Evolutionary conservation across 2,113 vertebrate genomes (phyloP).

Genomic region (Cichladusa arquata): DNA sequence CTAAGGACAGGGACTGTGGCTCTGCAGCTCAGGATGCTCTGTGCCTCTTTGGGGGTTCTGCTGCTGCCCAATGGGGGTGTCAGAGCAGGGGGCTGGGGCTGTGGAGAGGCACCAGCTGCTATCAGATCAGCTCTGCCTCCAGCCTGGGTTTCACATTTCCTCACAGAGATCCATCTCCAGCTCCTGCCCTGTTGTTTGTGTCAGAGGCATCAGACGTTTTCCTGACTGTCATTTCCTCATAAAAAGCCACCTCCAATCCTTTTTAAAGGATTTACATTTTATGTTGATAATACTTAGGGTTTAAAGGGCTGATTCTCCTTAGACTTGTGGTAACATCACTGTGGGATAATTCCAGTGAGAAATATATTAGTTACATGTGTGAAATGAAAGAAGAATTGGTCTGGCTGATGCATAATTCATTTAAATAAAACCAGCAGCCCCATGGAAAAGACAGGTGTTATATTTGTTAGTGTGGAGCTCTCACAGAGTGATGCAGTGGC

Average conservation of each 20-base stretch:
- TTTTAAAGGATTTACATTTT: conserved; percentile 33
- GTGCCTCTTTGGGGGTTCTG: too few species aligned
- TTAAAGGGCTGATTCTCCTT: conserved; percentile 2
- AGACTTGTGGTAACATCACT: not conserved
- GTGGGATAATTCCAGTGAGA: not conserved
- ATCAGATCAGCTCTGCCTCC: not conserved
- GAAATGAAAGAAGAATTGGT: not conserved
- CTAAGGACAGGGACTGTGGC: not conserved
- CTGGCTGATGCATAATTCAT: not conserved
- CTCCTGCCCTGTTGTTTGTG: not conserved
- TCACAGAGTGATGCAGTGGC: not conserved
- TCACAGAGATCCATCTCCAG: not conserved
- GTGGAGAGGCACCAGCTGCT: not conserved
- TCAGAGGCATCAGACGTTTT: not conserved
- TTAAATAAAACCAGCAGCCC: not conserved
- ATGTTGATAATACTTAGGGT: not conserved
- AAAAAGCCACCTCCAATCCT: conserved; percentile 19
- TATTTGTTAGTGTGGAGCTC: not conserved
- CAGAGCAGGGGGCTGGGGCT: not conserved
- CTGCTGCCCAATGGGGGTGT: not conserved
- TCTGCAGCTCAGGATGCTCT: not conserved
- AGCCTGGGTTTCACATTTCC: not conserved
- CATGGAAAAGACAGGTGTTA: not conserved
- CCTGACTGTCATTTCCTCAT: not conserved
- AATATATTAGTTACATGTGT: not conserved